Percentiles rank a stretch among this genome's conserved stretches.
phyloP scores from a whole-genome alignment of 2,113 vertebrate genomes.

The Ranitomeya imitator region DNA sequence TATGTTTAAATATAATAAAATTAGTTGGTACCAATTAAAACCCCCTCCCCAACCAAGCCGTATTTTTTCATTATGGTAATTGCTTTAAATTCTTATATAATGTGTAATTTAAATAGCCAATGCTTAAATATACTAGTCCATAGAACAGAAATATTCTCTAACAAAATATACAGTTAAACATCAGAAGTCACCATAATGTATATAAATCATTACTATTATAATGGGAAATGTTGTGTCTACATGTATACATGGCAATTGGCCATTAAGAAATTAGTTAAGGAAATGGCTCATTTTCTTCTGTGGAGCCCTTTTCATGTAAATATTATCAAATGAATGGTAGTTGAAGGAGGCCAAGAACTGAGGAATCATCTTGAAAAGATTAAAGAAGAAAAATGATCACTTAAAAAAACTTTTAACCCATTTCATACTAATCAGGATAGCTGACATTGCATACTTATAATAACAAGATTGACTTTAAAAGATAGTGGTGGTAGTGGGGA shows the following conservation, averaged over 20 bases:
- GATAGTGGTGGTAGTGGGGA: not conserved
- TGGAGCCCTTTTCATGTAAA: constrained; percentile 50
- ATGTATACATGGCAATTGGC: constrained; percentile 47
- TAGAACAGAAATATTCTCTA: not conserved
- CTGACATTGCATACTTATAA: not conserved
- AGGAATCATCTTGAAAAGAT: constrained; percentile 55
- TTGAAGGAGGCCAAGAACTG: constrained; percentile 3
- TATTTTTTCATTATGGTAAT: not conserved
- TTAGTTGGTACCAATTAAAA: too few relatives aligned
- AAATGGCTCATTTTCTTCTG: constrained; percentile 52
- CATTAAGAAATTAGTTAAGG: constrained; percentile 52
- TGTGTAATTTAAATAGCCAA: not conserved
- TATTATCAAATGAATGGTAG: constrained; percentile 55
- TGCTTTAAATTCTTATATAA: not conserved
- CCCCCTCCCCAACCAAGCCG: not conserved
- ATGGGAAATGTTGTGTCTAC: constrained; percentile 51
- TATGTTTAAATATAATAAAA: too few relatives aligned
- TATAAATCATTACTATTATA: constrained; percentile 23
- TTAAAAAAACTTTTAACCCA: constrained; percentile 28
- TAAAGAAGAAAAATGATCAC: constrained; percentile 40
- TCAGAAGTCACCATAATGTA: constrained; percentile 52
- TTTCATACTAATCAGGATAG: not conserved
- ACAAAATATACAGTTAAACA: constrained; percentile 7
- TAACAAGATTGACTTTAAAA: not conserved
- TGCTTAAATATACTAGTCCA: not conserved